Evolutionary conservation across 1,140 invertebrate genomes (phyloP).

Genomic region (Atta cephalotes): DNA sequence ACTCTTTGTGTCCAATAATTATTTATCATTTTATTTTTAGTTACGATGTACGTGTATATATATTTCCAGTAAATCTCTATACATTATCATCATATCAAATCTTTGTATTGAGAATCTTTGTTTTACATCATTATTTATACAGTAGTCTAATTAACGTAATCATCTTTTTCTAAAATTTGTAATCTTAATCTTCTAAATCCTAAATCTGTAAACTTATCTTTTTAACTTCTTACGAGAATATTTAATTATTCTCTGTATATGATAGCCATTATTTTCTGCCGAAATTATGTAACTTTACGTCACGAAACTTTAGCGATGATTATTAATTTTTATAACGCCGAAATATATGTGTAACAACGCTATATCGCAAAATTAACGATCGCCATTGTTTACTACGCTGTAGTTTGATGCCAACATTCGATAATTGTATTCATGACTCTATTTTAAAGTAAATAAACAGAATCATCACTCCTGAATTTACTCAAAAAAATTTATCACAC

Average conservation of each 20-base stretch:
- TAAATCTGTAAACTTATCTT: background rate
- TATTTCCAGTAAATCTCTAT: background rate
- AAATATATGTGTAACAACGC: conserved; percentile 44
- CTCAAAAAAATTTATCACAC: conserved; percentile 4
- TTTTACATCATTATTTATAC: background rate
- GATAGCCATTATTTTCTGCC: background rate
- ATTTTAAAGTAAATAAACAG: conserved; percentile 78
- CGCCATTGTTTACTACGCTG: conserved; percentile 81
- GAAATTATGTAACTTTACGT: conserved; percentile 27
- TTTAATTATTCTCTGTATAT: background rate
- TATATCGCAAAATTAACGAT: conserved; percentile 77
- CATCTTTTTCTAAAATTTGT: background rate
- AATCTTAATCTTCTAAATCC: background rate
- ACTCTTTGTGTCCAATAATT: background rate
- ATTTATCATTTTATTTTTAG: background rate
- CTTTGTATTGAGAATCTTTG: background rate
- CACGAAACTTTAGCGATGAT: conserved; percentile 37
- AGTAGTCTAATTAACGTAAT: background rate
- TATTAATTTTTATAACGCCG: conserved; percentile 25
- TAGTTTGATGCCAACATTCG: conserved; percentile 74
- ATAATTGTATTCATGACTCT: conserved; percentile 74
- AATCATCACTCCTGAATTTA: conserved; percentile 56
- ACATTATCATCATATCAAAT: background rate
- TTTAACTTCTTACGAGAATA: background rate
- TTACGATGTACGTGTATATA: background rate